These are phyloP conservation scores for Philhelius pedissequus DNA, from an alignment of 2,888 invertebrate species.

Conservation along the genomic window DNA sequence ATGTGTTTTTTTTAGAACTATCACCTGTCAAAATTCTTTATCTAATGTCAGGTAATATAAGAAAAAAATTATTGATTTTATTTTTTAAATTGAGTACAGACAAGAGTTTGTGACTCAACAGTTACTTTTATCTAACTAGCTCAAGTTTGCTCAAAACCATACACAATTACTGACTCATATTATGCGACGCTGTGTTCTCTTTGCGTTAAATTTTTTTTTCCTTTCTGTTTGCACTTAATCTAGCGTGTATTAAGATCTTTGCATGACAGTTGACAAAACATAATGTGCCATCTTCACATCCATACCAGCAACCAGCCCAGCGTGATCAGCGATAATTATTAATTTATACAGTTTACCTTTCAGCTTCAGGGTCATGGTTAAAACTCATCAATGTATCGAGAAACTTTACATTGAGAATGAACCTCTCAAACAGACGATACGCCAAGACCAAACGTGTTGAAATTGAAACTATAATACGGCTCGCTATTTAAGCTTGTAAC, in stretches of 20 bases:
- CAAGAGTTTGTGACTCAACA: too few species aligned
- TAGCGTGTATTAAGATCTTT: neutral
- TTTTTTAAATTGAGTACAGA: too few species aligned
- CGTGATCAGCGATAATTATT: neutral
- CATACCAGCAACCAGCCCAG: too few species aligned
- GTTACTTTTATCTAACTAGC: too few species aligned
- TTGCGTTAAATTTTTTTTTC: too few species aligned
- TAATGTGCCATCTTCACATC: neutral
- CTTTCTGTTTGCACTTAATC: neutral
- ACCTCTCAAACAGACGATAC: neutral
- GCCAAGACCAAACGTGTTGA: neutral
- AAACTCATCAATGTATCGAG: neutral
- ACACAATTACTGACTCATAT: too few species aligned
- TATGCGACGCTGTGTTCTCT: too few species aligned
- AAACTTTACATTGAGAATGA: neutral
- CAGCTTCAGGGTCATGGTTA: conserved; percentile 6
- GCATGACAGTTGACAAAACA: neutral
- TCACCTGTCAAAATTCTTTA: too few species aligned
- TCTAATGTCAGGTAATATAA: too few species aligned
- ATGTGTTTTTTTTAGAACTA: too few species aligned
- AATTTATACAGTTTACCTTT: conserved; percentile 14
- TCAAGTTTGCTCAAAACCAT: too few species aligned
- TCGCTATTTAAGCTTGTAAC: neutral
- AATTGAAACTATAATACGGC: neutral
- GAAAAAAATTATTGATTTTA: too few species aligned